Evolutionary conservation across 2,888 invertebrate genomes (phyloP).

Genomic region (Drosophila bunnanda): DNA sequence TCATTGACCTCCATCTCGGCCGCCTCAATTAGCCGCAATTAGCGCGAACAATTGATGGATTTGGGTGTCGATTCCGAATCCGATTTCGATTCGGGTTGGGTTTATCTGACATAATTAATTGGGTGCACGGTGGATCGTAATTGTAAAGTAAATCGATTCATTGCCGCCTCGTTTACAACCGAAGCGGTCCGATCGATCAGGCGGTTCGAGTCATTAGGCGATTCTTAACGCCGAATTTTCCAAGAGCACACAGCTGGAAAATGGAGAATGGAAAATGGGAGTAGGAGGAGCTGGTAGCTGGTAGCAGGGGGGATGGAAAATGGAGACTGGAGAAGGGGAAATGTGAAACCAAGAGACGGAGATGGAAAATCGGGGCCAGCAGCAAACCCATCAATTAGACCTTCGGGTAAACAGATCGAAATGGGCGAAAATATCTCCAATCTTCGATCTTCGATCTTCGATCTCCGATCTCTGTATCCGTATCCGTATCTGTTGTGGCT

Average conservation of each 20-base stretch:
- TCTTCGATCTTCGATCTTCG: background rate
- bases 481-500: conserved; percentile 26
- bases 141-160: conserved; percentile 24
- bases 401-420: conserved; percentile 24
- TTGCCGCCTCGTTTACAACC: conserved; percentile 19
- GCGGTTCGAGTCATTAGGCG: conserved; percentile 11
- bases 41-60: conserved; percentile 31
- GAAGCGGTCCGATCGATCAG: conserved; percentile 16
- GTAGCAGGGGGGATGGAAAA: background rate
- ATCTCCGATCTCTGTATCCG: background rate
- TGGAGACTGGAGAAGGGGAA: background rate
- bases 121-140: conserved; percentile 10
- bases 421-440: conserved; percentile 14
- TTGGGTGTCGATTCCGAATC: conserved; percentile 1
- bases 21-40: conserved; percentile 34
- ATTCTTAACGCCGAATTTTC: conserved; percentile 10
- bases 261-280: background rate
- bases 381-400: conserved; percentile 64
- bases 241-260: background rate
- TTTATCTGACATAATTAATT: conserved; percentile 37
- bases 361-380: conserved; percentile 40
- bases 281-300: background rate
- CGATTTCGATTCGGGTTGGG: background rate
- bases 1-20: conserved; percentile 40
- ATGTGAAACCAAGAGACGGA: background rate